phyloP scores from a whole-genome alignment of 1,140 invertebrate genomes.

The Bursaphelenchus mucronatus region DNA sequence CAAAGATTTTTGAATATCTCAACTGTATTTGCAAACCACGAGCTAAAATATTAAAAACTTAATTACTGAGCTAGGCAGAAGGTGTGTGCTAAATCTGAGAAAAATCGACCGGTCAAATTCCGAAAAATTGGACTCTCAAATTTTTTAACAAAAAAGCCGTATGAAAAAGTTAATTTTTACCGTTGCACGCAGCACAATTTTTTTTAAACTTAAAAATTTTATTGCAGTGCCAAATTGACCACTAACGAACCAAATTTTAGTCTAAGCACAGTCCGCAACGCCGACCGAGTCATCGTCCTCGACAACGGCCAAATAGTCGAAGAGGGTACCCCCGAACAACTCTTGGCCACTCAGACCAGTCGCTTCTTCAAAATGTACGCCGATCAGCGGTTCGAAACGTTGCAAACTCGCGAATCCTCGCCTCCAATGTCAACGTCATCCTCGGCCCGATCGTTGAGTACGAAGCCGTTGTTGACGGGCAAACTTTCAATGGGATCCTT shows the following conservation, averaged over 20 bases:
- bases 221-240: no score
- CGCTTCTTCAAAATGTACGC: slow-evolving; percentile 44
- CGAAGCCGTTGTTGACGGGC: slow-evolving; percentile 1
- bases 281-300: slow-evolving; percentile 67
- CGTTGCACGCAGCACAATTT: no score
- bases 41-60: no score
- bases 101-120: no score
- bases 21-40: no score
- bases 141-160: no score
- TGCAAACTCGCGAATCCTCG: slow-evolving; percentile 17
- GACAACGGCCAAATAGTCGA: slow-evolving; percentile 65
- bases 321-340: slow-evolving; percentile 64
- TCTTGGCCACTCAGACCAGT: slow-evolving; percentile 59
- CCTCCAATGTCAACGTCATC: neutral
- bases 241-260: slow-evolving; percentile 35
- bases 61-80: no score
- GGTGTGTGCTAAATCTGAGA: no score
- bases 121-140: no score
- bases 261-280: slow-evolving; percentile 66
- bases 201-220: no score
- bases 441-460: neutral
- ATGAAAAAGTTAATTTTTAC: no score
- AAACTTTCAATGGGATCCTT: slow-evolving; percentile 14
- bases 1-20: no score
- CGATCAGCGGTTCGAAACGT: slow-evolving; percentile 36